These are phyloP conservation scores for Brachionus manjavacas DNA, from an alignment of 1,140 invertebrate species.

Conservation along the genomic window DNA sequence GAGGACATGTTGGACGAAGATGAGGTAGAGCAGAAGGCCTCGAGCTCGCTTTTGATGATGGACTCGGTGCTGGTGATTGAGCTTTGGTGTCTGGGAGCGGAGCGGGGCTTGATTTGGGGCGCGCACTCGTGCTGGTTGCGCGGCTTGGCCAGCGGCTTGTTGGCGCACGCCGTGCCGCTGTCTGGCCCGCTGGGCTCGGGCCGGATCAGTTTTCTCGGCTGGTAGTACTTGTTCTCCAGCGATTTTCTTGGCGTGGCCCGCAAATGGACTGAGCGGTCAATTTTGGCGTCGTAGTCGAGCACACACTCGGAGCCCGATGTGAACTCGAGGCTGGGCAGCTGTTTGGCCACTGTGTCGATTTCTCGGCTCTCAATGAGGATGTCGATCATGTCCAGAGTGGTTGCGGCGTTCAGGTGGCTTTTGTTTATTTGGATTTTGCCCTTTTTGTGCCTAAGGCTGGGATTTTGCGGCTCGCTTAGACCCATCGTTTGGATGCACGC, in stretches of 20 bases:
- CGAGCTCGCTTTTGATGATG: slow-evolving; percentile 1
- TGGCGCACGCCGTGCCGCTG: too few relatives aligned
- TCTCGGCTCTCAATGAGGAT: not conserved
- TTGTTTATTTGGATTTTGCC: slow-evolving; percentile 41
- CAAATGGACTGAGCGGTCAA: not conserved
- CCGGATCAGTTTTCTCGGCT: not conserved
- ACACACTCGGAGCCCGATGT: not conserved
- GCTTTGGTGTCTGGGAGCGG: not conserved
- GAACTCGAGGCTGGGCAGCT: not conserved
- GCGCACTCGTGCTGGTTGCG: not conserved
- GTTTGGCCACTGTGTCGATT: not conserved
- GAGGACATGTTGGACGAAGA: not conserved
- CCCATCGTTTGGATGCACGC: slow-evolving; percentile 38
- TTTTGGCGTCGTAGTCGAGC: not conserved
- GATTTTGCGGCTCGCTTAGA: not conserved
- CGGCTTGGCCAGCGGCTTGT: not conserved
- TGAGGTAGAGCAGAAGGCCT: not conserved
- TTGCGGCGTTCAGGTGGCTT: not conserved
- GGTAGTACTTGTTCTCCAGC: not conserved
- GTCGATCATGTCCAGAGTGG: not conserved
- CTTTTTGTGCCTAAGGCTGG: slow-evolving; percentile 7
- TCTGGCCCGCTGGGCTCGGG: not conserved
- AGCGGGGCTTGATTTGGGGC: not conserved
- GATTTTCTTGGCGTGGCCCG: not conserved
- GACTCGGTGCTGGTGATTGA: slow-evolving; percentile 7